Evolutionary conservation across 92 coral and sea anemone species (phyloP).

Genomic region (Actinernus sp.): DNA sequence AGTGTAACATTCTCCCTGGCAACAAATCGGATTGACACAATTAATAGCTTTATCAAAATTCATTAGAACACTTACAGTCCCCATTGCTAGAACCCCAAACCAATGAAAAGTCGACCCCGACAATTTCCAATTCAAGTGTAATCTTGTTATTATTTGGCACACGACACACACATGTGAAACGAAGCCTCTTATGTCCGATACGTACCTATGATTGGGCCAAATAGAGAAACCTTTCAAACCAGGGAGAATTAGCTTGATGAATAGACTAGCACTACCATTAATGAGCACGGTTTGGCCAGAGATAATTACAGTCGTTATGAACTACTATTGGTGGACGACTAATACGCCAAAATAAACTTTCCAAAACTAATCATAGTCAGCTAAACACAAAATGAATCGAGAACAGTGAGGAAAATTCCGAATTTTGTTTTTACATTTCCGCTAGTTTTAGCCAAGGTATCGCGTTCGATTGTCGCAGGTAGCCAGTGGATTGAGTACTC

Average conservation of each 20-base stretch:
- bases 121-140: constrained; percentile 58
- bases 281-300: constrained; percentile 79
- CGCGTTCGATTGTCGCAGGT: too few relatives aligned
- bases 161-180: constrained; percentile 81
- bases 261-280: constrained; percentile 69
- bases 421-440: too few relatives aligned
- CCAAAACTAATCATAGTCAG: constrained; percentile 80
- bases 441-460: too few relatives aligned
- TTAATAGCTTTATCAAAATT: constrained; percentile 87
- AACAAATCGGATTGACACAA: constrained; percentile 80
- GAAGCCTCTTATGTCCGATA: constrained; percentile 39
- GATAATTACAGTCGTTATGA: constrained; percentile 79
- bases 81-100: constrained; percentile 62
- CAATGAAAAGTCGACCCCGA: constrained; percentile 53
- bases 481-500: constrained; percentile 1
- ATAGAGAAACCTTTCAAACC: constrained; percentile 72
- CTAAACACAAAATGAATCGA: constrained; percentile 56
- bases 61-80: constrained; percentile 89
- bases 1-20: constrained; percentile 86
- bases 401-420: too few relatives aligned
- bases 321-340: constrained; percentile 75
- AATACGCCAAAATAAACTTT: constrained; percentile 84
- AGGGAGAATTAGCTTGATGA: constrained; percentile 88
- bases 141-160: constrained; percentile 76
- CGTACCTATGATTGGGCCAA: constrained; percentile 61